A percentile compares a stretch with the other conserved stretches of the same genome.
Conservation (phyloP, 2,888 invertebrate species). For the Danaus chrysippus region DNA sequence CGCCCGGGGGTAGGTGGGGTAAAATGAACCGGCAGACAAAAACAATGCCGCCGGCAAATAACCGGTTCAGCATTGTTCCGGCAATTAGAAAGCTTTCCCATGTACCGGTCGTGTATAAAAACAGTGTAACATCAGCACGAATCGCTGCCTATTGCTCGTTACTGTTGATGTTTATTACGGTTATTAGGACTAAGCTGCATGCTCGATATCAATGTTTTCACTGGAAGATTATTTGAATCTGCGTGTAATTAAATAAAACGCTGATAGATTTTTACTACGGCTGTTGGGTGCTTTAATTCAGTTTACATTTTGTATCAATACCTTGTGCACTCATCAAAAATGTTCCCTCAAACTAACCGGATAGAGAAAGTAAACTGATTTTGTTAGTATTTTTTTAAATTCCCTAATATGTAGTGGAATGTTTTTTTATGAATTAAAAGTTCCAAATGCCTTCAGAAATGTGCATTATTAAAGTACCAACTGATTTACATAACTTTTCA, state of each 20-base stretch:
- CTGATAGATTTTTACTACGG: neutral
- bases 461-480: too few species aligned
- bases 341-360: too few species aligned
- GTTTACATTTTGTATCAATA: neutral
- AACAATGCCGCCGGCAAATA: conserved; percentile 79
- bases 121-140: conserved; percentile 78
- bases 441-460: too few species aligned
- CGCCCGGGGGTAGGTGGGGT: conserved; percentile 70
- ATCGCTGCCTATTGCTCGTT: conserved; percentile 78
- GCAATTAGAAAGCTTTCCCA: conserved; percentile 80
- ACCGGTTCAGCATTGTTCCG: conserved; percentile 79
- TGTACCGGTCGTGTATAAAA: conserved; percentile 78
- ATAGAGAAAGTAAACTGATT: too few species aligned
- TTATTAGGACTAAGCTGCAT: conserved; percentile 75
- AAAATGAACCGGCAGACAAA: conserved; percentile 79
- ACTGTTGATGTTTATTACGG: conserved; percentile 78
- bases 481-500: too few species aligned
- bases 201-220: conserved; percentile 67
- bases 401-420: too few species aligned
- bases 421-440: too few species aligned
- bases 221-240: conserved; percentile 55
- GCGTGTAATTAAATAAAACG: conserved; percentile 20
- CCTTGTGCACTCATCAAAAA: too few species aligned
- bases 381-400: too few species aligned
- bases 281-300: conserved; percentile 1